Conservation (phyloP, 1,140 invertebrate genomes). For the Olivierus martensii region DNA sequence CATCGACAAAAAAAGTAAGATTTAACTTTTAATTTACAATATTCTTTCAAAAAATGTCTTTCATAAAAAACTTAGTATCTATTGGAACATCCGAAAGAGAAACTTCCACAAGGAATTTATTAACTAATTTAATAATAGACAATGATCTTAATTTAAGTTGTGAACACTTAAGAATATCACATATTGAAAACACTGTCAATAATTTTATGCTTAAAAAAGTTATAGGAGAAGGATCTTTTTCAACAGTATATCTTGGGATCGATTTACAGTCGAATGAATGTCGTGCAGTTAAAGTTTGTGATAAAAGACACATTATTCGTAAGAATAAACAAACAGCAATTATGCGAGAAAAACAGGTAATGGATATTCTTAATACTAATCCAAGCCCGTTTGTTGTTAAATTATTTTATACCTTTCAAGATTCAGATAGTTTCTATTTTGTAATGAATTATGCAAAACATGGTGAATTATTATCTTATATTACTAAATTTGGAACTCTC, state of each 20-base stretch:
- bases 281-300: conserved; percentile 81
- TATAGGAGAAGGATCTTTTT: too few relatives aligned
- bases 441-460: conserved; percentile 89
- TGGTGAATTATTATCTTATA: conserved; percentile 81
- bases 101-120: too few relatives aligned
- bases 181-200: neutral
- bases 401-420: conserved; percentile 94
- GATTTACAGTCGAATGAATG: neutral
- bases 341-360: conserved; percentile 78
- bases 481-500: conserved; percentile 82
- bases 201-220: neutral
- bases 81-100: too few relatives aligned
- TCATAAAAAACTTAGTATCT: too few relatives aligned
- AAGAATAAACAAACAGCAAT: conserved; percentile 90
- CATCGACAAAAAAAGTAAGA: too few relatives aligned
- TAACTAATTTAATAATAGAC: too few relatives aligned
- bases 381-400: conserved; percentile 70
- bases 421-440: conserved; percentile 84
- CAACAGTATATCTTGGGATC: neutral
- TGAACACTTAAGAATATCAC: too few relatives aligned
- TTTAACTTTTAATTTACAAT: too few relatives aligned
- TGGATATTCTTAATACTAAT: conserved; percentile 54
- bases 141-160: too few relatives aligned
- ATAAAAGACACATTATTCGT: conserved; percentile 78
- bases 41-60: too few relatives aligned